phyloP scores from a whole-genome alignment of 2,797 vertebrate genomes.

The Microchirus variegatus region DNA sequence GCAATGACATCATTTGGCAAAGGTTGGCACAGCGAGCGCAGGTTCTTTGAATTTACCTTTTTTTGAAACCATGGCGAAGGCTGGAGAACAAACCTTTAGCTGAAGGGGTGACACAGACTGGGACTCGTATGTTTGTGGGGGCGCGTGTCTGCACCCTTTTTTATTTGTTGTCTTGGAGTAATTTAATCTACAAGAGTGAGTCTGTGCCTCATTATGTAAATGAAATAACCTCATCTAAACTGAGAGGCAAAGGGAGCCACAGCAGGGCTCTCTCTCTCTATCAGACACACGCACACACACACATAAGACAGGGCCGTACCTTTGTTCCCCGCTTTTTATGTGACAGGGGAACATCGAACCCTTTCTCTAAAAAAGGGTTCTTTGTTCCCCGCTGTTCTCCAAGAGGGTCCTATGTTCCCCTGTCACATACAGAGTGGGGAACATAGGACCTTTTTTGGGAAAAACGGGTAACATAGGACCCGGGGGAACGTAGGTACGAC shows the following conservation, averaged over 20 bases:
- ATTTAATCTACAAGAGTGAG: slow-evolving; percentile 79
- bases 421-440: too few relatives aligned
- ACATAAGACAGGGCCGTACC: too few relatives aligned
- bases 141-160: slow-evolving; percentile 61
- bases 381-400: too few relatives aligned
- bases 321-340: too few relatives aligned
- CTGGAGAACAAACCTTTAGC: slow-evolving; percentile 18
- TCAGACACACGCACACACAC: too few relatives aligned
- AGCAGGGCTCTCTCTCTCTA: slow-evolving; percentile 39
- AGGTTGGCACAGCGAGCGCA: slow-evolving; percentile 33
- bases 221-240: slow-evolving; percentile 78
- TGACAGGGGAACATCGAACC: too few relatives aligned
- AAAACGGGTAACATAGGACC: too few relatives aligned
- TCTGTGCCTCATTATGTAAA: slow-evolving; percentile 80
- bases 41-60: slow-evolving; percentile 37
- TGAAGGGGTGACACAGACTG: slow-evolving; percentile 32
- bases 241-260: slow-evolving; percentile 65
- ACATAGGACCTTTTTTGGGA: too few relatives aligned
- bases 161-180: slow-evolving; percentile 79
- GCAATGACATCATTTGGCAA: slow-evolving; percentile 70
- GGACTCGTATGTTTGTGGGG: slow-evolving; percentile 51
- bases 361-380: too few relatives aligned
- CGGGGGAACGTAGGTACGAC: too few relatives aligned
- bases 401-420: too few relatives aligned
- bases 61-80: slow-evolving; percentile 11